Evolutionary conservation across 2,113 vertebrate species (phyloP).

Genomic region (Protomyctophum bolini): DNA sequence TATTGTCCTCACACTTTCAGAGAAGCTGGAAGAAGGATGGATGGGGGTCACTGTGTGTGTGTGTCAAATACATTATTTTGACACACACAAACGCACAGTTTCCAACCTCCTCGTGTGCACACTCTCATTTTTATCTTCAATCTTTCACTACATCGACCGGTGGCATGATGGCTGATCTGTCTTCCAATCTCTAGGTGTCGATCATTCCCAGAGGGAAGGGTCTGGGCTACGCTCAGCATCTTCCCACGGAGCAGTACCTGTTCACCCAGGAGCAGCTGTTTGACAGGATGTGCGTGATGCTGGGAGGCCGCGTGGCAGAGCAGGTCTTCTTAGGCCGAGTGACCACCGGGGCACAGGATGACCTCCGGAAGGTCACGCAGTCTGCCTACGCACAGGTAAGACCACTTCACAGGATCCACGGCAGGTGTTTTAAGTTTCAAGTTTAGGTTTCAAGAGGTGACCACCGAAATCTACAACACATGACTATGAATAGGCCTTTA

Average conservation of each 20-base stretch:
- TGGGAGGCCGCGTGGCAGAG: conserved; percentile 74
- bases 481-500: too few relatives aligned
- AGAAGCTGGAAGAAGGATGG: not conserved
- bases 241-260: conserved; percentile 74
- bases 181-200: conserved; percentile 68
- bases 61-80: not conserved
- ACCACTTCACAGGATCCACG: not conserved
- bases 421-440: too few relatives aligned
- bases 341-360: conserved; percentile 74
- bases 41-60: not conserved
- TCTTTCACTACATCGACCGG: too few relatives aligned
- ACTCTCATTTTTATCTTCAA: too few relatives aligned
- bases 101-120: too few relatives aligned
- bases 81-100: too few relatives aligned
- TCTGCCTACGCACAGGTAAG: conserved; percentile 75
- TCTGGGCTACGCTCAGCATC: conserved; percentile 47
- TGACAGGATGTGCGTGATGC: conserved; percentile 74
- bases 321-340: conserved; percentile 74
- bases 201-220: too few relatives aligned
- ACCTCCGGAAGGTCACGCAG: conserved; percentile 74
- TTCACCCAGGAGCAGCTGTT: conserved; percentile 74
- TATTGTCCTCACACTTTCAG: not conserved
- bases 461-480: too few relatives aligned
- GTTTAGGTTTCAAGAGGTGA: too few relatives aligned
- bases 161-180: not conserved